A percentile compares a stretch with the other conserved stretches of the same genome.
Conservation (phyloP, 2,113 vertebrate genomes). For the Micromys minutus region DNA sequence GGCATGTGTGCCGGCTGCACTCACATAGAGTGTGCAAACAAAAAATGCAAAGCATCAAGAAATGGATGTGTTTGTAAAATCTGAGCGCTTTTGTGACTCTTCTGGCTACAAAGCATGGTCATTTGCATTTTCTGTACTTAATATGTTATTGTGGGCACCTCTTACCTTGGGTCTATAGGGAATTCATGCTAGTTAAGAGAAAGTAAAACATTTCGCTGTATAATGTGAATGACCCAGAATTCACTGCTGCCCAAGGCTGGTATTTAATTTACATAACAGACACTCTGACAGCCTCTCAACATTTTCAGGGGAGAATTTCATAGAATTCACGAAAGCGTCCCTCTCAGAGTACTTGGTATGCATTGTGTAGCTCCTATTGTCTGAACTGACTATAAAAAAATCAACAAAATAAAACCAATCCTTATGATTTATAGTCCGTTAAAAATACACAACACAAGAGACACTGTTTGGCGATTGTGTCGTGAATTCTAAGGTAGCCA, state of each 20-base stretch:
- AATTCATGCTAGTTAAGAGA: slow-evolving; percentile 70
- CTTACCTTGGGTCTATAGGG: slow-evolving; percentile 66
- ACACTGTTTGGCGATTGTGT: slow-evolving; percentile 26
- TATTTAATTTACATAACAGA: slow-evolving; percentile 79
- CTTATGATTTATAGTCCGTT: slow-evolving; percentile 61
- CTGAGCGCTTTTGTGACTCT: neutral
- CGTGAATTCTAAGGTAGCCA: slow-evolving; percentile 50
- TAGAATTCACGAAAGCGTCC: slow-evolving; percentile 42
- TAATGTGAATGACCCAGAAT: slow-evolving; percentile 77
- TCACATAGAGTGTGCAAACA: neutral
- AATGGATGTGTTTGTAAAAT: slow-evolving; percentile 19
- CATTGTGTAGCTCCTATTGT: slow-evolving; percentile 25
- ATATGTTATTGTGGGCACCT: slow-evolving; percentile 57
- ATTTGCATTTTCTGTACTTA: slow-evolving; percentile 69
- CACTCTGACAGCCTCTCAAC: slow-evolving; percentile 65
- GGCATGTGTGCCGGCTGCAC: neutral
- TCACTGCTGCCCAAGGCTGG: slow-evolving; percentile 71
- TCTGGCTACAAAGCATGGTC: neutral
- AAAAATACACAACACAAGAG: slow-evolving; percentile 37
- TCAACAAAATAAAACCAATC: slow-evolving; percentile 67
- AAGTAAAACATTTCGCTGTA: slow-evolving; percentile 73
- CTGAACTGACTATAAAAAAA: slow-evolving; percentile 59
- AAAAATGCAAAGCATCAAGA: neutral
- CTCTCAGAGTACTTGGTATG: slow-evolving; percentile 56
- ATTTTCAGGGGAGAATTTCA: slow-evolving; percentile 61